phyloP scores from a whole-genome alignment of 1,140 invertebrate genomes.

The Orius insidiosus region DNA sequence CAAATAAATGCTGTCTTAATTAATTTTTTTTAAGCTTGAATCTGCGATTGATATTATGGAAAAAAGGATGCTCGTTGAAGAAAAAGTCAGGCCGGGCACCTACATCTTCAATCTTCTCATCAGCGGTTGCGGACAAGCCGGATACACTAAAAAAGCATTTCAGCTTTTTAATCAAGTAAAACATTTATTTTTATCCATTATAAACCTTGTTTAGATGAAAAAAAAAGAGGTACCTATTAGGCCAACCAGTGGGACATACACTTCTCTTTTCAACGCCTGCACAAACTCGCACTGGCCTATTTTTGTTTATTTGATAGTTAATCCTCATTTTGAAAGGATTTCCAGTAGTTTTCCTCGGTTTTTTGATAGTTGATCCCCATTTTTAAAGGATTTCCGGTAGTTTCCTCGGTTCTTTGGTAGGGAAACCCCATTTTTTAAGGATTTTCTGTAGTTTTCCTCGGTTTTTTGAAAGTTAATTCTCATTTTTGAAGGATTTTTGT shows the following conservation, averaged over 20 bases:
- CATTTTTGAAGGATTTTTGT: too few species aligned
- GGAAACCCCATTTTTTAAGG: too few species aligned
- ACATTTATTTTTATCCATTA: neutral
- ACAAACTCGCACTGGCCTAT: slow-evolving; percentile 57
- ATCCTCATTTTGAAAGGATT: too few species aligned
- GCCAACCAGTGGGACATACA: slow-evolving; percentile 52
- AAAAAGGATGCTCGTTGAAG: slow-evolving; percentile 49
- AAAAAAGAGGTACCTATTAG: slow-evolving; percentile 44
- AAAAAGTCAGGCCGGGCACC: slow-evolving; percentile 53
- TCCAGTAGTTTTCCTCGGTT: too few species aligned
- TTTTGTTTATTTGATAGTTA: too few species aligned
- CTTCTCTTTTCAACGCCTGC: slow-evolving; percentile 74
- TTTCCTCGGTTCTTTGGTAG: too few species aligned
- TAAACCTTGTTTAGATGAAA: slow-evolving; percentile 41
- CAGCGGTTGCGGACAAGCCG: slow-evolving; percentile 54
- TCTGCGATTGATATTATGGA: slow-evolving; percentile 62
- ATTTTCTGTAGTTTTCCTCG: too few species aligned
- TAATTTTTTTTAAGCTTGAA: slow-evolving; percentile 22
- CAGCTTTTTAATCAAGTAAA: slow-evolving; percentile 48
- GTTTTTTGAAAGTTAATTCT: too few species aligned
- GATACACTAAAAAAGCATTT: slow-evolving; percentile 72
- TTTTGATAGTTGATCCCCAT: too few species aligned
- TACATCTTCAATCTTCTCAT: slow-evolving; percentile 71
- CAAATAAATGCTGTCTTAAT: neutral
- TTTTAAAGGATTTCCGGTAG: too few species aligned